Conservation (phyloP, 1,140 invertebrate species). For the Intoshia linei region DNA sequence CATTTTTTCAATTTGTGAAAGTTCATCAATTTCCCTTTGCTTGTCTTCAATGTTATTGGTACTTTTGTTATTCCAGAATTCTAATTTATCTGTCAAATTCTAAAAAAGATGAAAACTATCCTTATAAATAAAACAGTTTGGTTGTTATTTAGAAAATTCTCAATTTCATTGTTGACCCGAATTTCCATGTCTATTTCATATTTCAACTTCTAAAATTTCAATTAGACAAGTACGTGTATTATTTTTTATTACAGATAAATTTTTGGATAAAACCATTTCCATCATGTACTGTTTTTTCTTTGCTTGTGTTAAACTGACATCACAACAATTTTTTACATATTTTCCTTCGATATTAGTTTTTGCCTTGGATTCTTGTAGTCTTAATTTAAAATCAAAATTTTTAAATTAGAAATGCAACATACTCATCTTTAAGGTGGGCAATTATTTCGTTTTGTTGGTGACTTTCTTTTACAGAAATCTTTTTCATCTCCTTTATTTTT, state of each 20-base stretch:
- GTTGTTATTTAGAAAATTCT: conserved; percentile 13
- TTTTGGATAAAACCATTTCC: too few species aligned
- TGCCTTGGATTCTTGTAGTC: conserved; percentile 15
- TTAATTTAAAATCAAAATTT: background rate
- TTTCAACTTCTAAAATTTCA: conserved; percentile 11
- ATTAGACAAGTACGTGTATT: background rate
- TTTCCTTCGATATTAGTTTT: conserved; percentile 21
- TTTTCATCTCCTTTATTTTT: conserved; percentile 14
- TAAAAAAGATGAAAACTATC: conserved; percentile 6
- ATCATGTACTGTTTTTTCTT: conserved; percentile 14
- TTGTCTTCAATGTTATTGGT: conserved; percentile 20
- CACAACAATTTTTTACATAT: conserved; percentile 18
- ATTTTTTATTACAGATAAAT: conserved; percentile 1
- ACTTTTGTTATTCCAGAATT: conserved; percentile 21
- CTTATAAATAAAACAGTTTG: background rate
- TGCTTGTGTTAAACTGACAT: conserved; percentile 16
- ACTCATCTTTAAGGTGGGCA: conserved; percentile 16
- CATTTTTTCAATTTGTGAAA: background rate
- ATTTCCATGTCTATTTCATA: conserved; percentile 17
- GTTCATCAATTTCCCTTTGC: conserved; percentile 16
- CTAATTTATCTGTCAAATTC: conserved; percentile 15
- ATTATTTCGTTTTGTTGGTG: conserved; percentile 20
- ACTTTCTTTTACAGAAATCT: conserved; percentile 16
- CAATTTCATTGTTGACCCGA: conserved; percentile 16
- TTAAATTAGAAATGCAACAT: background rate